A percentile compares a stretch with the other conserved stretches of the same genome.
Conservation (phyloP, 2,113 vertebrate genomes). For the Craseonycteris thonglongyai region DNA sequence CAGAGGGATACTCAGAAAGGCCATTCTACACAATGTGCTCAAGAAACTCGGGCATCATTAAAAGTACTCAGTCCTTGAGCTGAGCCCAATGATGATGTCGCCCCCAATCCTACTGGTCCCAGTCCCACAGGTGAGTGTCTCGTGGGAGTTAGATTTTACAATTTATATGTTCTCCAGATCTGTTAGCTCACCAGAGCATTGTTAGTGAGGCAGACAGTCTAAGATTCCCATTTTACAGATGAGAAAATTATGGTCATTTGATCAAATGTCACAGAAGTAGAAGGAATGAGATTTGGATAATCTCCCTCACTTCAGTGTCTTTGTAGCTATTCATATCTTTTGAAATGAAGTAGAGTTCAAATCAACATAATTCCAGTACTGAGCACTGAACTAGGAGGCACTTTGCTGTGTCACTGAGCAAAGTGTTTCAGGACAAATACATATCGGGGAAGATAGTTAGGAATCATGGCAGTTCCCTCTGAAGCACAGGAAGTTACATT, state of each 20-base stretch:
- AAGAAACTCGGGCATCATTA: accelerated
- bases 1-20: background rate
- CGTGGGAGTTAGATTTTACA: background rate
- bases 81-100: accelerated
- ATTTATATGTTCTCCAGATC: background rate
- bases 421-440: background rate
- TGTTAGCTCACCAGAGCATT: background rate
- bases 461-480: background rate
- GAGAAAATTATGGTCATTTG: background rate
- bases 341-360: background rate
- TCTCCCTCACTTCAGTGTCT: background rate
- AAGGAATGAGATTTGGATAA: background rate
- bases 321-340: background rate
- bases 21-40: too few species aligned
- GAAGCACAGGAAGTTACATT: accelerated
- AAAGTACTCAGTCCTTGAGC: too few species aligned
- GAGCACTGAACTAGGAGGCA: background rate
- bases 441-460: background rate
- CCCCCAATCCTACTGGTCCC: background rate
- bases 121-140: background rate
- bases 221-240: background rate
- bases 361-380: background rate
- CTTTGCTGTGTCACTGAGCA: background rate
- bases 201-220: background rate
- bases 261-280: background rate